Percentiles rank a stretch among this genome's conserved stretches.
phyloP scores from a whole-genome alignment of 1,140 invertebrate species.

The Acromyrmex echinatior region DNA sequence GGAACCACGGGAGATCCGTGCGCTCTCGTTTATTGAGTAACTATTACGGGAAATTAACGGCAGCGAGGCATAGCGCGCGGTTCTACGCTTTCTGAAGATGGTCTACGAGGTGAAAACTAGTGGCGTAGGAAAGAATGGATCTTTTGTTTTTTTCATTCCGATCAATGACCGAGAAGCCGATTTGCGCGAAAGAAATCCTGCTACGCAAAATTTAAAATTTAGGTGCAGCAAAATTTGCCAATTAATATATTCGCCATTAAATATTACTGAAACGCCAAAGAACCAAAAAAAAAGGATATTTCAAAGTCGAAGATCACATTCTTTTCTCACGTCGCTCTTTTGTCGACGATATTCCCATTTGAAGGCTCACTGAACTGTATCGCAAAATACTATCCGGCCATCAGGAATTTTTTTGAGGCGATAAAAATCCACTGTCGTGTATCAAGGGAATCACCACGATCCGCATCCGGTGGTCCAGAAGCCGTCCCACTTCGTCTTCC shows the following conservation, averaged over 20 bases:
- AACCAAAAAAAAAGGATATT: neutral
- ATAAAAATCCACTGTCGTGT: slow-evolving; percentile 52
- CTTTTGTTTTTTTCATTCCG: slow-evolving; percentile 54
- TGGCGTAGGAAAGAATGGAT: slow-evolving; percentile 52
- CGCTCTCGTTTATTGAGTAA: slow-evolving; percentile 69
- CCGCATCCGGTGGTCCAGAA: slow-evolving; percentile 70
- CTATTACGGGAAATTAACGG: slow-evolving; percentile 68
- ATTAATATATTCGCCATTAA: neutral
- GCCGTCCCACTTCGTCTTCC: neutral
- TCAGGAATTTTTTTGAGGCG: slow-evolving; percentile 62
- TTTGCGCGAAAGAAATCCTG: slow-evolving; percentile 31
- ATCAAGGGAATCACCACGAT: slow-evolving; percentile 61
- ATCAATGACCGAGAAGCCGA: slow-evolving; percentile 20
- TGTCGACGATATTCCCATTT: slow-evolving; percentile 8
- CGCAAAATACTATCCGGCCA: slow-evolving; percentile 43
- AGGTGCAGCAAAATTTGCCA: neutral
- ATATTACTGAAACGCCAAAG: neutral
- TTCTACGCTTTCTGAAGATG: slow-evolving; percentile 76
- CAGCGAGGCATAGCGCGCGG: slow-evolving; percentile 68
- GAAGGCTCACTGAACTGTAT: slow-evolving; percentile 47
- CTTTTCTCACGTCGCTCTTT: slow-evolving; percentile 23
- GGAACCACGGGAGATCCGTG: slow-evolving; percentile 8
- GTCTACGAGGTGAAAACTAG: slow-evolving; percentile 72
- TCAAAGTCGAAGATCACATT: neutral
- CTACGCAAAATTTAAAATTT: neutral